Evolutionary conservation across 2,113 vertebrate species (phyloP), one percentile per base, ranked within the genome.

Genomic region (Sarotherodon lohbergeri): DNA sequence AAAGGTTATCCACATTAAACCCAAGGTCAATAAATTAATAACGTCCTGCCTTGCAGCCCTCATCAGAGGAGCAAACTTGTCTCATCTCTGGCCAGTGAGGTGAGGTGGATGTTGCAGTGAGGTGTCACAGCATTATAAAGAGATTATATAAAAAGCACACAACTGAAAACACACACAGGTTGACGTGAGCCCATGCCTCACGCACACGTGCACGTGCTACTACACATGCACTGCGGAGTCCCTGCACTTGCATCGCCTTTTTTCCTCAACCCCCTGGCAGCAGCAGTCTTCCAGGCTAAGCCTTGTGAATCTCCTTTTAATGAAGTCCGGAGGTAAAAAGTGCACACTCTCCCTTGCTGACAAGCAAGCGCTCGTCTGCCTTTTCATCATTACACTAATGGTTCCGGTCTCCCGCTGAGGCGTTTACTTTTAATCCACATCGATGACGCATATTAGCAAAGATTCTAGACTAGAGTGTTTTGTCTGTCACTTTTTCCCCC

Each of bases 241-340:
- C 88, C 29, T 76, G 57, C 46, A 41, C 82, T 66, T 82, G 36
- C 22, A 29, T 32, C 46, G 2, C 76, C 73, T 82, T 82, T 76
- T 81, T 41, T 41, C 36, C 10, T 54, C 76, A 41, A 12, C 36
- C 54, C 55, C 61, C 39, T 34, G 50, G 57, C 84, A 88, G 86
- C 83, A 59, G 79, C 8, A 90, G 85, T 87, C 91, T 93, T 91
- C 56, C 34, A 61, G 84, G 82, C 90, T 94, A 91, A 93, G 90
- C 89, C 71, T 41, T 1, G 79, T 90, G 93, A 94, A 95, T 94
- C 90, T 95, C 76, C 81, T 91, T 94, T 94, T 95, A 95, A 96
- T 95, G 93, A 95, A 93, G 92, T 93, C 81, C 9, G 2, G 82
- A 80, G 86, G 86, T 87, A 90, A 92, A 90, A 88, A 91, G 90